Evolutionary conservation across 2,888 invertebrate genomes (phyloP), one percentile per base, ranked within the genome.

Genomic region (Lepidonotus clava): DNA sequence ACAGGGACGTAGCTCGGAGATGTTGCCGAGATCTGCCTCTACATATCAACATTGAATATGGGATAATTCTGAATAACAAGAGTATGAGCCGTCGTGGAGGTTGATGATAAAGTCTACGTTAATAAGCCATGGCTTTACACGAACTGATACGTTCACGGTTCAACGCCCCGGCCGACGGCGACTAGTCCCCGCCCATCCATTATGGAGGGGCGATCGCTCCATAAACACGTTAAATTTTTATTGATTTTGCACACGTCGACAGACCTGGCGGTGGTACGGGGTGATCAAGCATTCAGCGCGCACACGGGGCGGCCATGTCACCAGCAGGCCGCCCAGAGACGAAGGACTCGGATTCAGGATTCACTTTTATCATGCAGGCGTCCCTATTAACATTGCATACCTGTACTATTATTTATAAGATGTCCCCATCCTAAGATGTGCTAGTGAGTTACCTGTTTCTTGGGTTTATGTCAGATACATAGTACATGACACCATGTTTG

Each of bases 221-320:
- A 71, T 71, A 71, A 71, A 71, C 71, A 71, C 36, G 71, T 71
- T 71, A 71, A 71, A 71, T 1, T 71, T 71, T 34, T 71, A 71
- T 71, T 18, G 71, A 71, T 71, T 71, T 71, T 18, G 71, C 71
- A 71, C 71, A 71, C 71, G 71, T 38, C 71, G 46, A n/a, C n/a
- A n/a, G n/a, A n/a, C n/a, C n/a, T n/a, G n/a, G n/a, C n/a, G n/a
- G 8, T 46, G 71, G 71, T 34, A 18, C 38, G 36, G 38, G n/a
- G n/a, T 71, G 71, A 71, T 71, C 71, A 71, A 71, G 24, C 36
- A 71, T 71, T 34, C 71, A 71, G 14, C 18, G 38, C 71, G 38
- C 28, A 61, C n/a, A 61, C 28, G 24, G 5, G 56, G 56, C 8
- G 28, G 61, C 2, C n/a, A 32, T 61, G 61, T 61, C 61, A 61